Conservation (phyloP, 1,140 invertebrate species). For the Anadara kagoshimensis region DNA sequence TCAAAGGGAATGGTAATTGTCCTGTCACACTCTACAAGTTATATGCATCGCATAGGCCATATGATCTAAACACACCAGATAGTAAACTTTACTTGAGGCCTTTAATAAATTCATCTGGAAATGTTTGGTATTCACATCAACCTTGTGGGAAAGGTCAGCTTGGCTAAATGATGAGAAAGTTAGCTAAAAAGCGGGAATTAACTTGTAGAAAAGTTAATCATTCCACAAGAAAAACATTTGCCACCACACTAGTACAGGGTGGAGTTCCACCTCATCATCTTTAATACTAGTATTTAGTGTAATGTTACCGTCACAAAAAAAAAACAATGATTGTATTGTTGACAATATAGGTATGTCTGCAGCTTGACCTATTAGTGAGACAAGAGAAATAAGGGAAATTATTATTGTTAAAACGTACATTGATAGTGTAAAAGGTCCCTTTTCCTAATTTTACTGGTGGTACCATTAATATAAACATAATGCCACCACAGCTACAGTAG, state of each 20-base stretch:
- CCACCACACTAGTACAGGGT: slow-evolving; percentile 17
- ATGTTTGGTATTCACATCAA: slow-evolving; percentile 28
- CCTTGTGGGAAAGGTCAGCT: slow-evolving; percentile 18
- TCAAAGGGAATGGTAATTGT: background rate
- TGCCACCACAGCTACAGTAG: too few relatives aligned
- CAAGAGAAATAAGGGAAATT: too few relatives aligned
- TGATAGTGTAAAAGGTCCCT: too few relatives aligned
- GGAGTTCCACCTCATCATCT: slow-evolving; percentile 3
- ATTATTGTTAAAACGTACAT: too few relatives aligned
- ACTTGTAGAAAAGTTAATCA: too few relatives aligned
- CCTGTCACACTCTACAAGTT: background rate
- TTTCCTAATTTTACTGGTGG: too few relatives aligned
- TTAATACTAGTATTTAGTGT: too few relatives aligned
- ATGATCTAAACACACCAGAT: background rate
- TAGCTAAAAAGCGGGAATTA: slow-evolving; percentile 14
- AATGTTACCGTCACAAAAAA: too few relatives aligned
- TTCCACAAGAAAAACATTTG: slow-evolving; percentile 37
- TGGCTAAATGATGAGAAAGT: slow-evolving; percentile 24
- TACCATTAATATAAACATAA: too few relatives aligned
- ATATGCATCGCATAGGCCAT: background rate
- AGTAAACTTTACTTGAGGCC: slow-evolving; percentile 22
- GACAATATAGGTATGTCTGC: too few relatives aligned
- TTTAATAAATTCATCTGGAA: background rate
- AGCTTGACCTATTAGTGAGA: too few relatives aligned
- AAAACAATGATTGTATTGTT: too few relatives aligned